These are phyloP conservation scores for Timema cristinae DNA, from an alignment of 2,888 invertebrate species.

Conservation along the genomic window DNA sequence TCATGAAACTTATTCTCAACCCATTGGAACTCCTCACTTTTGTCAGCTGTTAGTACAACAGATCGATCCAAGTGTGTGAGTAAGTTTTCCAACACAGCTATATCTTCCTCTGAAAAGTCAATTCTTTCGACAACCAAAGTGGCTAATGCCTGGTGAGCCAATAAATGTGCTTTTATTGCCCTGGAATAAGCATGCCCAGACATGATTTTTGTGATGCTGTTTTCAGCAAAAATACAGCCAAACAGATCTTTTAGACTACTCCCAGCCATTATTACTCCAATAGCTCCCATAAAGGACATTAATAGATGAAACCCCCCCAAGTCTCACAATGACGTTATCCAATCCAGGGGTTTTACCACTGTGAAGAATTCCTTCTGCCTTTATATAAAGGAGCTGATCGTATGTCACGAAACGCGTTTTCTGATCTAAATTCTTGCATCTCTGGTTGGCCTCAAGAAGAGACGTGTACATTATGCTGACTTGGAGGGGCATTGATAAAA, in stretches of 20 bases:
- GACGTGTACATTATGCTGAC: slow-evolving; percentile 32
- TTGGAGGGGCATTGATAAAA: slow-evolving; percentile 29
- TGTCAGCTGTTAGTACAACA: background rate
- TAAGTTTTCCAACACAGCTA: background rate
- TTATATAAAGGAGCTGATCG: slow-evolving; percentile 39
- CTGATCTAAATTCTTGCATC: slow-evolving; percentile 30
- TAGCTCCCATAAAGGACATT: slow-evolving; percentile 27
- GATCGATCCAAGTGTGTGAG: background rate
- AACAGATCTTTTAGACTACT: slow-evolving; percentile 15
- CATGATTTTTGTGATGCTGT: slow-evolving; percentile 16
- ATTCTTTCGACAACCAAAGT: background rate
- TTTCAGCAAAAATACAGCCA: slow-evolving; percentile 17
- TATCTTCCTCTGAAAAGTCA: slow-evolving; percentile 3
- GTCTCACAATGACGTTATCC: slow-evolving; percentile 30
- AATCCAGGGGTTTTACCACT: slow-evolving; percentile 28
- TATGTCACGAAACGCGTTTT: slow-evolving; percentile 38
- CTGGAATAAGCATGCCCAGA: slow-evolving; percentile 17
- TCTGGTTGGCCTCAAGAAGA: slow-evolving; percentile 30
- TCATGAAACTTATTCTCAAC: background rate
- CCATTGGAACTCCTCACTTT: background rate
- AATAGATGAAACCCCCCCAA: slow-evolving; percentile 29
- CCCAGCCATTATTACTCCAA: slow-evolving; percentile 26
- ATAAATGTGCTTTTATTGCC: slow-evolving; percentile 16
- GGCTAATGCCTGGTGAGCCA: slow-evolving; percentile 8
- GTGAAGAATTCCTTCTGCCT: slow-evolving; percentile 39